Base-by-base conservation (phyloP, 92 coral and sea anemone species). In the Epizoanthus stellaris region DNA sequence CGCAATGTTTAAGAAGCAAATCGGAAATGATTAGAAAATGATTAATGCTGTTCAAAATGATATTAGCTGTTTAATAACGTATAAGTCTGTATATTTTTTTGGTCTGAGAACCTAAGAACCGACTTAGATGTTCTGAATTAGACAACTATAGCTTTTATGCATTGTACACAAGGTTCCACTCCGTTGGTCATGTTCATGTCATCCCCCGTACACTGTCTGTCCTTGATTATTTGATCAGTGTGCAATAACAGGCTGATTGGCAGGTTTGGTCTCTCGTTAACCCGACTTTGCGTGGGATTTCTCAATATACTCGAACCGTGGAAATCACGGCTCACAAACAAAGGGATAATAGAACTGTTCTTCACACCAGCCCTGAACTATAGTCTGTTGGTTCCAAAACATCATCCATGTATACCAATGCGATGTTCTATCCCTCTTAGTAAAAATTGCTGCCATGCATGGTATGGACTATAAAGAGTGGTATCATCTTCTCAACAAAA, bases 1-100 rank as follows among this genome's bases (percentile, higher is more conserved):
- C 57, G 76, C 58, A 23, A 23, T 30, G 77, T 72, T 68, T 36
- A n/a, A 34, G n/a, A 68, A 68, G 8, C 45, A 49, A 72, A 43
- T 72, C 77, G 67, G 67, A 75, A 30, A 30, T 30, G 67, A 75
- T 75, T 75, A 75, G 36, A 21, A 53, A 8, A 56, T 75, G 59
- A 75, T 34, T 75, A 25, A 53, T 75, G 59, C 60, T 72, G 16
- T 47, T 72, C 34, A 43, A 72, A 45, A 14, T 42, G 77, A 72
- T 72, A 72, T 72, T 16, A 75, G 19, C 43, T 75, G 43, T 30
- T 75, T 56, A 72, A 72, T 72, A 49, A 17, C 38, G 25, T 54
- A 57, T 54, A 36, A 75, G 52, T 23, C 19, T 23, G 67, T 65
- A 36, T 73, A 52, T 75, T 56, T 59, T 36, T 38, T 38, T 5